A percentile compares a stretch with the other conserved stretches of the same genome.
Conservation (phyloP, 2,888 invertebrate genomes). For the Drosophila monieri region DNA sequence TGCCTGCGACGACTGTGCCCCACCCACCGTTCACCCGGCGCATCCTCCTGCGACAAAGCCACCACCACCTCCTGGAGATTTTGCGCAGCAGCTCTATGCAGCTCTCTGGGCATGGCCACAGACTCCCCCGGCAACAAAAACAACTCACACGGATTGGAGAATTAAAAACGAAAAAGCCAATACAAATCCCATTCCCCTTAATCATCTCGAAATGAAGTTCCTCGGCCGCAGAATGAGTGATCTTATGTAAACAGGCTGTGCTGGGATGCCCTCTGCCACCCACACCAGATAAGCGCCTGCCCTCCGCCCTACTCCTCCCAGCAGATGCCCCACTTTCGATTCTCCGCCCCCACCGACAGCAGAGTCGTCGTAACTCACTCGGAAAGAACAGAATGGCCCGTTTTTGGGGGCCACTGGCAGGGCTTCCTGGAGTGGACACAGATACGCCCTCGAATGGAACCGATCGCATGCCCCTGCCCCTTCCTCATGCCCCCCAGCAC, state of each 20-base stretch:
- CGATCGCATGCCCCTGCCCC: constrained; percentile 29
- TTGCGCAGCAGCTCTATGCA: constrained; percentile 28
- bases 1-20: constrained; percentile 1
- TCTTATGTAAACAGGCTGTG: constrained; percentile 36
- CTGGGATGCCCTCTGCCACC: constrained; percentile 50
- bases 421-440: constrained; percentile 26
- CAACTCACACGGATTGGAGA: constrained; percentile 14
- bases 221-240: constrained; percentile 28
- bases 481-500: constrained; percentile 43
- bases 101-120: constrained; percentile 26
- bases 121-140: constrained; percentile 37
- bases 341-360: background rate
- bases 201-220: constrained; percentile 25
- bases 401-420: constrained; percentile 42
- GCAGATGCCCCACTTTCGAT: constrained; percentile 27
- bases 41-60: constrained; percentile 9
- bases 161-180: constrained; percentile 5
- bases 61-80: constrained; percentile 33
- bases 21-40: constrained; percentile 21
- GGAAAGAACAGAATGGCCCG: constrained; percentile 30
- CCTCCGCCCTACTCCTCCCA: constrained; percentile 3
- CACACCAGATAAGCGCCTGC: constrained; percentile 46
- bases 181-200: constrained; percentile 25
- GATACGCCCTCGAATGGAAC: constrained; percentile 57
- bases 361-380: constrained; percentile 38